A percentile compares a stretch with the other conserved stretches of the same genome.
These are phyloP conservation scores for Pterocles gutturalis DNA, from an alignment of 2,113 vertebrate genomes.

Conservation along the genomic window DNA sequence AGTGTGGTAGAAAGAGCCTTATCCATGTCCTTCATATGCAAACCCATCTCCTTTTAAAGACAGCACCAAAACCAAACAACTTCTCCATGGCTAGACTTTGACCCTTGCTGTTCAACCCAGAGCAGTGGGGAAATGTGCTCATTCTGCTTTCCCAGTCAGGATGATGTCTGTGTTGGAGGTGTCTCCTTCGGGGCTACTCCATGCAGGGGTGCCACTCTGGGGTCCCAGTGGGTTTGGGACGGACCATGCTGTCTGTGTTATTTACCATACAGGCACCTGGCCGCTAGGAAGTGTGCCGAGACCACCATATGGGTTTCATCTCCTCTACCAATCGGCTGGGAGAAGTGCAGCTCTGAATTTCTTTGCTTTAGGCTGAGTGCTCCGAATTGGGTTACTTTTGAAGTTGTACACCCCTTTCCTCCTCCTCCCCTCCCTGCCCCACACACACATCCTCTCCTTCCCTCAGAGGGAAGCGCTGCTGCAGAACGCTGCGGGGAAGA, in stretches of 20 bases:
- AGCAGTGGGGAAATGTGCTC: neutral
- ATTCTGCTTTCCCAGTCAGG: neutral
- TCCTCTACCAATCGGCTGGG: neutral
- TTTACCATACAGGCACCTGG: neutral
- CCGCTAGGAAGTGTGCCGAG: conserved; percentile 14
- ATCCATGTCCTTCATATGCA: neutral
- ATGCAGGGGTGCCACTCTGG: neutral
- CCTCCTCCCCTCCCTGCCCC: conserved; percentile 16
- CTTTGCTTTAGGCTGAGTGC: neutral
- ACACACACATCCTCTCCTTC: neutral
- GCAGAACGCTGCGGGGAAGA: neutral
- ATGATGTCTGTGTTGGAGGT: neutral
- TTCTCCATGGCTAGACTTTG: neutral
- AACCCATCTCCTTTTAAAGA: neutral
- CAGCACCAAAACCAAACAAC: accelerated
- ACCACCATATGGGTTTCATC: conserved; percentile 6
- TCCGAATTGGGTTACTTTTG: neutral
- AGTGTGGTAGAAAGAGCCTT: neutral
- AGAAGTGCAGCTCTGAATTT: neutral
- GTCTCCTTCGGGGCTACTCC: neutral
- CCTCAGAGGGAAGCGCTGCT: neutral
- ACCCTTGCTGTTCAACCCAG: neutral
- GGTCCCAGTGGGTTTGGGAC: neutral
- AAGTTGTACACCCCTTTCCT: neutral
- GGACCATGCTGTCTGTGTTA: neutral